Evolutionary conservation across 2,888 invertebrate genomes (phyloP).

Genomic region (Hirtodrosophila histrioides): DNA sequence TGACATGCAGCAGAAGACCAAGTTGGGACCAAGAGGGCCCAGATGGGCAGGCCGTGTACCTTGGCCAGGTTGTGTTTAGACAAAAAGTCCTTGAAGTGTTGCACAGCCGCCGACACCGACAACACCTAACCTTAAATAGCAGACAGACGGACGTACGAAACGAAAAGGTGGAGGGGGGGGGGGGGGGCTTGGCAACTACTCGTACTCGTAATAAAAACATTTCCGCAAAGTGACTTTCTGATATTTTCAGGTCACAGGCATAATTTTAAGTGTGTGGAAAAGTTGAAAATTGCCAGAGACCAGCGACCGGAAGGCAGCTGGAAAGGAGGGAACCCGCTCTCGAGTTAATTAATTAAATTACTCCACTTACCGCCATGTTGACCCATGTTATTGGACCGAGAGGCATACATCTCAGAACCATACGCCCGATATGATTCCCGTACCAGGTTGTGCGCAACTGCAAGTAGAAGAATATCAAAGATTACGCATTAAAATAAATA

Average conservation of each 20-base stretch:
- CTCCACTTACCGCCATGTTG: slow-evolving; percentile 60
- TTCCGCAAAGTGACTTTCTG: slow-evolving; percentile 41
- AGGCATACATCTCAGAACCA: slow-evolving; percentile 48
- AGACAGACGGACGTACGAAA: slow-evolving; percentile 5
- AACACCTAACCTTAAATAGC: slow-evolving; percentile 26
- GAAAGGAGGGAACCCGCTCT: background rate
- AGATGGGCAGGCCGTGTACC: slow-evolving; percentile 20
- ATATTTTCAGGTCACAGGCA: slow-evolving; percentile 36
- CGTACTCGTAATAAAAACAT: slow-evolving; percentile 42
- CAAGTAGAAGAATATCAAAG: slow-evolving; percentile 11
- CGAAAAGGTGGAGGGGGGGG: no score
- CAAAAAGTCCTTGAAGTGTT: slow-evolving; percentile 80
- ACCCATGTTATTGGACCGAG: slow-evolving; percentile 40
- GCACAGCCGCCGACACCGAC: slow-evolving; percentile 35
- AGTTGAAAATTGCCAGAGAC: slow-evolving; percentile 48
- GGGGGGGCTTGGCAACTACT: background rate
- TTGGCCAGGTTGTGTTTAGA: slow-evolving; percentile 16
- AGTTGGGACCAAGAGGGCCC: slow-evolving; percentile 11
- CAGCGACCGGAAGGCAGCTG: background rate
- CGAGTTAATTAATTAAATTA: slow-evolving; percentile 41
- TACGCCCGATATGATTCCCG: slow-evolving; percentile 57
- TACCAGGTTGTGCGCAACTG: slow-evolving; percentile 61
- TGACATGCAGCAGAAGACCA: slow-evolving; percentile 6
- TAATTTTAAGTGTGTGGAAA: slow-evolving; percentile 43
- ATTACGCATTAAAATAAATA: background rate